Evolutionary conservation across 2,113 vertebrate genomes (phyloP).

Genomic region (Brevimyrus niger): DNA sequence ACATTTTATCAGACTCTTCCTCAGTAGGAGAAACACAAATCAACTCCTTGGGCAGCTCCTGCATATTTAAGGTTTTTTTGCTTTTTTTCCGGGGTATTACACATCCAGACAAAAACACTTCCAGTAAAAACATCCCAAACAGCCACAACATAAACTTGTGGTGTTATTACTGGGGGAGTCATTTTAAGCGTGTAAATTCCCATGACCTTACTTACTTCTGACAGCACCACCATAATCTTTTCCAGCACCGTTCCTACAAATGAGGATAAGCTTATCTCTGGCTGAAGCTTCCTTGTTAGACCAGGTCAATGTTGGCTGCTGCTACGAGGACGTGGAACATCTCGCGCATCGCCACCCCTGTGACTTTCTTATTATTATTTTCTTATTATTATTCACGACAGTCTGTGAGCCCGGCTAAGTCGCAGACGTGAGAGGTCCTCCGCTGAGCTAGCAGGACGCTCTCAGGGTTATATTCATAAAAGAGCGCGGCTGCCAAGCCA

Average conservation of each 20-base stretch:
- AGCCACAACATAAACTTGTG: neutral
- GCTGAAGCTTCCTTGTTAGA: neutral
- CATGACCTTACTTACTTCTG: neutral
- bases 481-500: neutral
- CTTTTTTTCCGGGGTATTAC: neutral
- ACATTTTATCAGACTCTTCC: neutral
- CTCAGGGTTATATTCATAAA: neutral
- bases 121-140: neutral
- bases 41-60: neutral
- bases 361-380: neutral
- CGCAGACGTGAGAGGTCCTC: neutral
- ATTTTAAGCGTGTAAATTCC: neutral
- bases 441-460: neutral
- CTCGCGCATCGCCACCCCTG: neutral
- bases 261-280: neutral
- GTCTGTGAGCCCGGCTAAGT: neutral
- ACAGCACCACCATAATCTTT: neutral
- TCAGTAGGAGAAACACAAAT: neutral
- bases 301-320: neutral
- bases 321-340: neutral
- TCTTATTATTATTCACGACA: neutral
- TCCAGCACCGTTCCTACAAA: neutral
- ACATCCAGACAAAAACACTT: neutral
- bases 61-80: neutral
- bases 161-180: neutral